Conservation (phyloP, 2,888 invertebrate genomes). For the Sylvicola cinctus region DNA sequence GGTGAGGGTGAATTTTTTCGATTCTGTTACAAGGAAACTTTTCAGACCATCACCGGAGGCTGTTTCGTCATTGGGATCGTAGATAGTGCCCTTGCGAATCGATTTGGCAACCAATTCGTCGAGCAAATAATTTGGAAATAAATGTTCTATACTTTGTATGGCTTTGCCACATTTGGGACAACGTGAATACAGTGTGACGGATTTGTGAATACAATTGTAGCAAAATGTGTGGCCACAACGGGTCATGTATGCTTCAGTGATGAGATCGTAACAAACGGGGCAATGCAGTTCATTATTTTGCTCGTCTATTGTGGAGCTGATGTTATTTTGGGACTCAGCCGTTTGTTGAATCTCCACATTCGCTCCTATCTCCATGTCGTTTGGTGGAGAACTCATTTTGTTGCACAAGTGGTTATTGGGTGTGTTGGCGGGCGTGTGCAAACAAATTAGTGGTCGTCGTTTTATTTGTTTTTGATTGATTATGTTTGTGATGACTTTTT, state of each 20-base stretch:
- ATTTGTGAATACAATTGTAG: conserved; percentile 51
- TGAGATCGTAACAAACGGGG: conserved; percentile 74
- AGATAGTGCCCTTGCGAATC: conserved; percentile 27
- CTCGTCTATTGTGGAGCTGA: conserved; percentile 26
- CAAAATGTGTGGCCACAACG: conserved; percentile 88
- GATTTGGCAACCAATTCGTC: conserved; percentile 63
- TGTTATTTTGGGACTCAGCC: conserved; percentile 19
- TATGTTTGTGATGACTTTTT: background rate
- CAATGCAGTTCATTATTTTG: conserved; percentile 36
- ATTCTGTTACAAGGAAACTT: conserved; percentile 44
- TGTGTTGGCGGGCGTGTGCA: background rate
- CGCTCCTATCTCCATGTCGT: too few species aligned
- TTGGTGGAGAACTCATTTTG: too few species aligned
- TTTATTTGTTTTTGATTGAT: background rate
- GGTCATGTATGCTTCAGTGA: conserved; percentile 78
- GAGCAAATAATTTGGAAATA: conserved; percentile 71
- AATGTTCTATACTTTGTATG: conserved; percentile 44
- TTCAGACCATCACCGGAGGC: conserved; percentile 28
- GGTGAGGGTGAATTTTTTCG: conserved; percentile 47
- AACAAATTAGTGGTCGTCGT: conserved; percentile 1
- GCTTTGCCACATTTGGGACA: conserved; percentile 71
- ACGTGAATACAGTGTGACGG: conserved; percentile 40
- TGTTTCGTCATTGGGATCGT: conserved; percentile 20
- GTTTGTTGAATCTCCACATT: background rate
- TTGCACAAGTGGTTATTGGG: too few species aligned